Conservation (phyloP, 2,113 vertebrate genomes). For the Proterorhinus semilunaris region DNA sequence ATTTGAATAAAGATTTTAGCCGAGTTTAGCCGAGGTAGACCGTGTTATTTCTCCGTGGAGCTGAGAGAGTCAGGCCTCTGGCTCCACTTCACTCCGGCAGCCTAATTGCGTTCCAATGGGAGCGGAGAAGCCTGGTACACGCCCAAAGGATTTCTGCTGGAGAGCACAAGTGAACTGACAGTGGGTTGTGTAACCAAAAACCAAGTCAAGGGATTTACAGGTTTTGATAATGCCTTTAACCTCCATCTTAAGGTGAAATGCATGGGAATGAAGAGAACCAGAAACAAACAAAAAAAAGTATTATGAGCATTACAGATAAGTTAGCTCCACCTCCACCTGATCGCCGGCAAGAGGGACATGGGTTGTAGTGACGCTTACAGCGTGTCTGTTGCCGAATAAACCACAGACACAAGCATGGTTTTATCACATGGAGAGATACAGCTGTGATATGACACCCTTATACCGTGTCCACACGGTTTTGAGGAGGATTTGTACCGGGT, state of each 20-base stretch:
- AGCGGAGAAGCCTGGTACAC: conserved; percentile 57
- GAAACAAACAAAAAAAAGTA: too few species aligned
- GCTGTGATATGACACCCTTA: conserved; percentile 9
- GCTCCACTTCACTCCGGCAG: conserved; percentile 72
- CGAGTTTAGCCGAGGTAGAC: conserved; percentile 58
- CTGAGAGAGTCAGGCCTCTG: conserved; percentile 70
- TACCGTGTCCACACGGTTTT: too few species aligned
- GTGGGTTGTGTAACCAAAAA: conserved; percentile 50
- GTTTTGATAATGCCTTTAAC: conserved; percentile 27
- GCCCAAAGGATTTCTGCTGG: conserved; percentile 63
- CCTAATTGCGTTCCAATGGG: conserved; percentile 74
- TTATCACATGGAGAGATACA: background rate
- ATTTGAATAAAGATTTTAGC: conserved; percentile 20
- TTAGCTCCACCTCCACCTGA: too few species aligned
- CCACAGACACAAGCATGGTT: conserved; percentile 8
- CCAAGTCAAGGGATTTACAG: conserved; percentile 45
- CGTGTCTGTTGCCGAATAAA: conserved; percentile 1
- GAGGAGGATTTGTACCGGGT: too few species aligned
- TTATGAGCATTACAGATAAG: too few species aligned
- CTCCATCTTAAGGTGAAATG: conserved; percentile 15
- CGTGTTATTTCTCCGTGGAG: conserved; percentile 71
- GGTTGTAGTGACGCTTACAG: conserved; percentile 6
- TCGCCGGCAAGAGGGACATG: too few species aligned
- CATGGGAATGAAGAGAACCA: background rate
- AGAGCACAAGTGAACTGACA: conserved; percentile 58